Evolutionary conservation across 1,140 invertebrate genomes (phyloP).

Genomic region (Plectrocnemia conspersa): DNA sequence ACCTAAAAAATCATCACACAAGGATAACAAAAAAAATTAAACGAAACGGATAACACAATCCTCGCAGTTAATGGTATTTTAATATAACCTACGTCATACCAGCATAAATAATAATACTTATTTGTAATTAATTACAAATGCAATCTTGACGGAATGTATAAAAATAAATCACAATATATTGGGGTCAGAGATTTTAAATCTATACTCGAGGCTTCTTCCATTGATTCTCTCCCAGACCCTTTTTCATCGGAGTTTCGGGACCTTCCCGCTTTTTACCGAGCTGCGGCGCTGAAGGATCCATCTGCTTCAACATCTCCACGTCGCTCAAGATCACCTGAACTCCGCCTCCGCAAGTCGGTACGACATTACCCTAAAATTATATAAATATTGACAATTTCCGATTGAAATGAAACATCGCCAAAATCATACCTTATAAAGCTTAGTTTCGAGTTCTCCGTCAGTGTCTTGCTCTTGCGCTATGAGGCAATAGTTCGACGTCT

Average conservation of each 20-base stretch:
- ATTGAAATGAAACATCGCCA: background rate
- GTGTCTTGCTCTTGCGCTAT: constrained; percentile 87
- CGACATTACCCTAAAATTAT: constrained; percentile 70
- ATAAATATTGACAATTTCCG: constrained; percentile 18
- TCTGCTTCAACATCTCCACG: constrained; percentile 85
- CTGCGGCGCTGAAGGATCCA: constrained; percentile 58
- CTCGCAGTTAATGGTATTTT: too few species aligned
- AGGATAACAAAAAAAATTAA: too few species aligned
- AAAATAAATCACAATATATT: too few species aligned
- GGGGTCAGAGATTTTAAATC: too few species aligned
- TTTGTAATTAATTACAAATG: too few species aligned
- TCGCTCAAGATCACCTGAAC: constrained; percentile 94
- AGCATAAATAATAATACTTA: too few species aligned
- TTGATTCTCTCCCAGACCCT: constrained; percentile 13
- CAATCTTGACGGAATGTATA: too few species aligned
- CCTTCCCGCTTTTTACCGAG: constrained; percentile 23
- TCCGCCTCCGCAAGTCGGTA: constrained; percentile 88
- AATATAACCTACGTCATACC: too few species aligned
- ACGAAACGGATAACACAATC: too few species aligned
- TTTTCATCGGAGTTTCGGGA: constrained; percentile 20
- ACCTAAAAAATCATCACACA: too few species aligned
- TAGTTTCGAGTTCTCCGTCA: constrained; percentile 88
- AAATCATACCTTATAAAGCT: constrained; percentile 78
- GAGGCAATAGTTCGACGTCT: constrained; percentile 84
- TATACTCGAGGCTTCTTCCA: constrained; percentile 30